phyloP scores from a whole-genome alignment of 2,888 invertebrate genomes.

The Syritta pipiens region DNA sequence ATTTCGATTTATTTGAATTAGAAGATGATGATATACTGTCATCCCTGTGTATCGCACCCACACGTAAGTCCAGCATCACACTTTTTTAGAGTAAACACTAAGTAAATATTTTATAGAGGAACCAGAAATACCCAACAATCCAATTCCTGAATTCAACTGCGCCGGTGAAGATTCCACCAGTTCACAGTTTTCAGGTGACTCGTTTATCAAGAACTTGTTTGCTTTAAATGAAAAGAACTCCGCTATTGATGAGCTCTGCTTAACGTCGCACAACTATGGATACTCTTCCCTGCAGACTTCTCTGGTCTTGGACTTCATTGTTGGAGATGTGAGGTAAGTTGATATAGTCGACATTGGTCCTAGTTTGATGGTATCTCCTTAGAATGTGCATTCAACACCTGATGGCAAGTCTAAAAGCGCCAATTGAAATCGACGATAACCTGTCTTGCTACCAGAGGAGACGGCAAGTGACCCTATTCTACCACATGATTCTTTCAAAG shows the following conservation, averaged over 20 bases:
- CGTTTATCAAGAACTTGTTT: slow-evolving; percentile 75
- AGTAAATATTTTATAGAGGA: slow-evolving; percentile 40
- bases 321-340: slow-evolving; percentile 75
- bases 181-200: slow-evolving; percentile 72
- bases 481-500: slow-evolving; percentile 72
- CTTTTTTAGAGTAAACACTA: background rate
- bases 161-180: slow-evolving; percentile 74
- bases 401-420: slow-evolving; percentile 70
- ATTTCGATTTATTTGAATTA: slow-evolving; percentile 78
- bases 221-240: slow-evolving; percentile 47
- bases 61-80: slow-evolving; percentile 70
- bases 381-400: slow-evolving; percentile 76
- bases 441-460: slow-evolving; percentile 71
- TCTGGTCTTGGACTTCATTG: slow-evolving; percentile 70
- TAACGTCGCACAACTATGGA: slow-evolving; percentile 73
- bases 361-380: background rate
- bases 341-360: no score
- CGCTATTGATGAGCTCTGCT: slow-evolving; percentile 62
- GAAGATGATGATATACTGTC: slow-evolving; percentile 77
- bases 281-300: slow-evolving; percentile 70
- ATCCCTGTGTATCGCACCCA: slow-evolving; percentile 73
- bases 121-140: slow-evolving; percentile 46
- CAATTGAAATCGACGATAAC: slow-evolving; percentile 50
- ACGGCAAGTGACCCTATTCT: slow-evolving; percentile 74
- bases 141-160: slow-evolving; percentile 76